These are phyloP conservation scores for Ceyx melanurus DNA, from an alignment of 2,113 vertebrate genomes.

Conservation along the genomic window DNA sequence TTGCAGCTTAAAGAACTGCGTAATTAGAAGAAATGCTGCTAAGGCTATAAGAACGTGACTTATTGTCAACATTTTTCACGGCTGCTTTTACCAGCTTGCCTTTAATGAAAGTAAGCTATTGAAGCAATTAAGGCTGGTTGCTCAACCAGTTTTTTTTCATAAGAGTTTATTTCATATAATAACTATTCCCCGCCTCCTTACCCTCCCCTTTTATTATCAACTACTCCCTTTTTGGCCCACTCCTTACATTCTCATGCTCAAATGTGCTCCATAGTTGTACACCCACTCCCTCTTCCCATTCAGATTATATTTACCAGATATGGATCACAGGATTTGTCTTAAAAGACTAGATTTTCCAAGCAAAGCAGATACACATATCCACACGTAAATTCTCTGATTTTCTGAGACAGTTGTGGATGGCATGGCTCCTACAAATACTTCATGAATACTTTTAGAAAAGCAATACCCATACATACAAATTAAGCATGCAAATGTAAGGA, in stretches of 20 bases:
- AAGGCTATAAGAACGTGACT: conserved; percentile 1
- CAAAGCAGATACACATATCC: neutral
- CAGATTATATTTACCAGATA: neutral
- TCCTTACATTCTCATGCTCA: neutral
- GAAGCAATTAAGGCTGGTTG: neutral
- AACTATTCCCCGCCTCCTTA: neutral
- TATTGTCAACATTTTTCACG: neutral
- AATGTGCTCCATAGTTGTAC: neutral
- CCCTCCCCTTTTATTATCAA: conserved; percentile 7
- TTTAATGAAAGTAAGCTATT: neutral
- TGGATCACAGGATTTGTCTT: neutral
- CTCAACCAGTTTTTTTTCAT: neutral
- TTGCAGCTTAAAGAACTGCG: conserved; percentile 51
- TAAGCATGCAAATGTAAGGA: neutral
- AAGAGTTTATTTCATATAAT: neutral
- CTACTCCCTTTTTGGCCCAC: neutral
- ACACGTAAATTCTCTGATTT: neutral
- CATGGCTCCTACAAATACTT: neutral
- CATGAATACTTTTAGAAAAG: conserved; percentile 33
- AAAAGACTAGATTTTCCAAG: neutral
- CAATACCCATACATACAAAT: conserved; percentile 3
- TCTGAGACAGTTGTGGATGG: neutral
- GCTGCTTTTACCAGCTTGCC: neutral
- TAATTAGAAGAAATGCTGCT: conserved; percentile 13
- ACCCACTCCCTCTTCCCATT: neutral